Evolutionary conservation across 2,113 vertebrate genomes (phyloP).

Genomic region (Peromyscus maniculatus): DNA sequence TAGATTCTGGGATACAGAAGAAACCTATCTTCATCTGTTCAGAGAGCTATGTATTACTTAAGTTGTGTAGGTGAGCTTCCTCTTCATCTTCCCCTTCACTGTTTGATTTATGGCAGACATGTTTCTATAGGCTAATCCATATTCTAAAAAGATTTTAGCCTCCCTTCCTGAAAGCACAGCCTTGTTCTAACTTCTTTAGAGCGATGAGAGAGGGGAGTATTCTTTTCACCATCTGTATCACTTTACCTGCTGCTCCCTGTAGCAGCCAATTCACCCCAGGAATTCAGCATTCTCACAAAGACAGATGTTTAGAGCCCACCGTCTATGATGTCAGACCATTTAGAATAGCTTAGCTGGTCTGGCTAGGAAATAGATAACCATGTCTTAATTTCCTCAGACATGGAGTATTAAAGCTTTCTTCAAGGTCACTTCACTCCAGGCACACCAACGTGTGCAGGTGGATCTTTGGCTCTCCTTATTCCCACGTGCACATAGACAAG

Average conservation of each 20-base stretch:
- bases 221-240: background rate
- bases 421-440: background rate
- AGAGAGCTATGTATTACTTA: no score
- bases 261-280: accelerated
- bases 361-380: background rate
- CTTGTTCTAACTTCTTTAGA: background rate
- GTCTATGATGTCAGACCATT: background rate
- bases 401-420: background rate
- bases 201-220: background rate
- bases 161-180: no score
- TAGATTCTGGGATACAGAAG: no score
- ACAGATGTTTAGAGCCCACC: background rate
- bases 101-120: no score
- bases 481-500: background rate
- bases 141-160: no score
- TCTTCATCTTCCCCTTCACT: no score
- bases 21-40: no score
- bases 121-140: no score
- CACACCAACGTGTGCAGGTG: background rate
- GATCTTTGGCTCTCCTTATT: background rate
- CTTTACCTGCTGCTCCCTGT: background rate
- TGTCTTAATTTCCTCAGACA: background rate
- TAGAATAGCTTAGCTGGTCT: background rate
- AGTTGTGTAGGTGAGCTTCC: no score
- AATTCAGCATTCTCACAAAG: background rate